Conservation (phyloP, 2,888 invertebrate species). For the Melipona beecheii region DNA sequence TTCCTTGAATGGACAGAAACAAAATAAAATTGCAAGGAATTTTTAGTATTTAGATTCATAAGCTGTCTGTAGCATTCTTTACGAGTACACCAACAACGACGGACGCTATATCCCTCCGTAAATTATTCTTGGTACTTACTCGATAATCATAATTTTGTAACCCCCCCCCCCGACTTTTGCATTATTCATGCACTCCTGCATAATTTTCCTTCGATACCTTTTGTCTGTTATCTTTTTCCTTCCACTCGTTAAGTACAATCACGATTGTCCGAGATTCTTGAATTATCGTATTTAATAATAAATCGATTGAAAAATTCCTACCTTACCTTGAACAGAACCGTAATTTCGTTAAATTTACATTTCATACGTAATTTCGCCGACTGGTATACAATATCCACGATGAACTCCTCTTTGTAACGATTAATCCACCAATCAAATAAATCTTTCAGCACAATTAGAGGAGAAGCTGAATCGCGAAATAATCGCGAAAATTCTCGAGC, state of each 20-base stretch:
- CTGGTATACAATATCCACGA: neutral
- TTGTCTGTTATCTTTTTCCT: neutral
- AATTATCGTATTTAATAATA: neutral
- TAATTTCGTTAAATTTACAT: neutral
- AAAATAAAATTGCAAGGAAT: too few relatives aligned
- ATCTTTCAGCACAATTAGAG: neutral
- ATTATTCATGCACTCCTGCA: slow-evolving; percentile 26
- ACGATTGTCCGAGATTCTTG: neutral
- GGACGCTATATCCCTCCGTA: neutral
- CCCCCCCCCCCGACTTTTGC: neutral
- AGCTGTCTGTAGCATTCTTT: neutral
- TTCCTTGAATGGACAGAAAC: too few relatives aligned
- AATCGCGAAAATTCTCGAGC: neutral
- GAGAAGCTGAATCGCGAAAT: neutral
- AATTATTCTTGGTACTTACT: neutral
- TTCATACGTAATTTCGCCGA: neutral
- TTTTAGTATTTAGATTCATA: too few relatives aligned
- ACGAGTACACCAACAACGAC: neutral
- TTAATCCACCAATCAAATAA: neutral
- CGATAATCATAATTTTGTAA: slow-evolving; percentile 8
- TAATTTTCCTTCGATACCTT: slow-evolving; percentile 5
- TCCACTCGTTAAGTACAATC: neutral
- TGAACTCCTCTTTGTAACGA: too few relatives aligned
- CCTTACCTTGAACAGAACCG: too few relatives aligned
- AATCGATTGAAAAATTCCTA: neutral